phyloP scores from a whole-genome alignment of 2,113 vertebrate genomes.

The Hiodon tergisus region DNA sequence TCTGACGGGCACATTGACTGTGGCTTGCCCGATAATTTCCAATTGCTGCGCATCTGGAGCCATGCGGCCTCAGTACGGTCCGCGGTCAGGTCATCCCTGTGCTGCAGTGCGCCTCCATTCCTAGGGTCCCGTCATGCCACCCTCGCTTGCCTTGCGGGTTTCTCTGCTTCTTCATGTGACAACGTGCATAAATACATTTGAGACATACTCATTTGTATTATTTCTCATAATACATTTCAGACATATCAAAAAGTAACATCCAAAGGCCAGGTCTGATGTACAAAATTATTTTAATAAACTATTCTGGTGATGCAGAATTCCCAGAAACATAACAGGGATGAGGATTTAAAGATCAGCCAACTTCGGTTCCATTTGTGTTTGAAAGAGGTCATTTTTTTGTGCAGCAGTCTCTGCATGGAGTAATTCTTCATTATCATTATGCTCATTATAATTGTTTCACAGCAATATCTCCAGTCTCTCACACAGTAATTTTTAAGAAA shows the following conservation, averaged over 20 bases:
- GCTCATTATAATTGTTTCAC: constrained; percentile 7
- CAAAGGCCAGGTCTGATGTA: constrained; percentile 4
- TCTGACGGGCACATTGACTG: constrained; percentile 11
- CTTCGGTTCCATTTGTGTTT: constrained; percentile 1
- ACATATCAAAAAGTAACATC: not conserved
- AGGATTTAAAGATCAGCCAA: constrained; percentile 18
- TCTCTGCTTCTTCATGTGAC: too few species aligned
- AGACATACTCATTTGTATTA: not conserved
- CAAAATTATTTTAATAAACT: constrained; percentile 29
- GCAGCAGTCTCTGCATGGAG: constrained; percentile 13
- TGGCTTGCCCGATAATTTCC: constrained; percentile 8
- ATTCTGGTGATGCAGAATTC: constrained; percentile 22
- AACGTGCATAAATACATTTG: not conserved
- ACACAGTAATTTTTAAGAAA: constrained; percentile 17
- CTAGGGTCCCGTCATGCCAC: too few species aligned
- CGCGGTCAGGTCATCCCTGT: too few species aligned
- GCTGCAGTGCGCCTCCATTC: not conserved
- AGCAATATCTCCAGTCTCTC: constrained; percentile 18
- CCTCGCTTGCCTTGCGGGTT: too few species aligned
- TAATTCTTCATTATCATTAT: constrained; percentile 3
- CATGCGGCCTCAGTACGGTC: not conserved
- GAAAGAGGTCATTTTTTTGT: constrained; percentile 13
- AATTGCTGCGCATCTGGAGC: not conserved
- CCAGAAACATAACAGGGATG: constrained; percentile 21
- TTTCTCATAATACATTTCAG: not conserved